phyloP scores from a whole-genome alignment of 2,113 vertebrate species.

The Pangasianodon gigas region DNA sequence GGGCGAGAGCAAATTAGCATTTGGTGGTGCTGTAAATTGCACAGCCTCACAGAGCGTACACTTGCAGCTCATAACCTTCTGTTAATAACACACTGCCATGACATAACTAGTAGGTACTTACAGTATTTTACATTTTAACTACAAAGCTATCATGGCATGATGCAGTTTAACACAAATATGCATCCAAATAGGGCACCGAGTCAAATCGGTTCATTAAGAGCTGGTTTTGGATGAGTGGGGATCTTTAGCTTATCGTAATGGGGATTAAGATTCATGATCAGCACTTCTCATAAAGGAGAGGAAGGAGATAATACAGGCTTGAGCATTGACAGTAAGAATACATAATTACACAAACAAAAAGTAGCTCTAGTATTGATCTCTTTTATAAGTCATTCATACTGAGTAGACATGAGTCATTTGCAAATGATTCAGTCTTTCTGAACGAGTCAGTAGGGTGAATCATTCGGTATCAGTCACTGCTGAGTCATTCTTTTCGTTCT shows the following conservation, averaged over 20 bases:
- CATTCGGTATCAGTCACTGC: background rate
- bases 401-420: background rate
- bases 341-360: conserved; percentile 10
- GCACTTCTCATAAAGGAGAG: conserved; percentile 6
- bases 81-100: background rate
- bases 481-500: background rate
- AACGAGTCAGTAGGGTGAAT: background rate
- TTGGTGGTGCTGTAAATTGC: background rate
- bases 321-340: background rate
- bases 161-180: background rate
- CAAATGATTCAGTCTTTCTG: background rate
- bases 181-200: background rate
- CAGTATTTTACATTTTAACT: conserved; percentile 21
- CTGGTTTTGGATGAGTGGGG: background rate
- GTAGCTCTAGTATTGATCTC: background rate
- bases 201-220: conserved; percentile 1
- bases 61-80: conserved; percentile 17
- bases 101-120: background rate
- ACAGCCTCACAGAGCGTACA: background rate
- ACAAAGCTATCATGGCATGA: background rate
- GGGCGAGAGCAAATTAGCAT: background rate
- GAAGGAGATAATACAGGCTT: background rate
- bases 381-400: background rate
- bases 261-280: conserved; percentile 39
- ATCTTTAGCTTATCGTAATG: conserved; percentile 18